Evolutionary conservation across 2,888 invertebrate genomes (phyloP), one percentile per base, ranked within the genome.

Genomic region (Beris morrisii): DNA sequence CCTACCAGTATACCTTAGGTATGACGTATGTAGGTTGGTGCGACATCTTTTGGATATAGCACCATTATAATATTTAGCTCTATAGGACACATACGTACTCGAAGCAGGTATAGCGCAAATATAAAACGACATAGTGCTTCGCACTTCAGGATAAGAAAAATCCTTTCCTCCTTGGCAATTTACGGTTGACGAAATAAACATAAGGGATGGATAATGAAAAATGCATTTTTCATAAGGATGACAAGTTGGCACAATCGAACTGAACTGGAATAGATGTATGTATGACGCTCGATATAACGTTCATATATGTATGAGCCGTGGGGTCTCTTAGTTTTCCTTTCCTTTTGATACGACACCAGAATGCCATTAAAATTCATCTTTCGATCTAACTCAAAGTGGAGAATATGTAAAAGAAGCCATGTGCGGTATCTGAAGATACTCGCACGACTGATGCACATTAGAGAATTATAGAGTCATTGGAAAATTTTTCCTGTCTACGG

Each of bases 171-270:
- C 30, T 48, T 28, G 30, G 50, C 31, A 61, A 50, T 61, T 61
- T 46, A 31, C 32, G 38, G 22, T 32, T 63, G 32, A 13, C 53
- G 53, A 53, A 53, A 63, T 30, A 53, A 63, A 63, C 53, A 63
- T 13, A 63, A 53, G 53, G 53, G 59, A 53, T 38, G 52, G 38
- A 52, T 63, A 63, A 63, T 63, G 63, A 63, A 53, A 63, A 63
- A 63, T 63, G 53, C 63, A 63, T 63, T 53, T 63, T 63, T 63
- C 63, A 63, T 63, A 63, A 63, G 53, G 53, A 53, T 43, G 52
- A 54, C 54, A 54, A 30, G 31, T 32, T 32, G 12, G 54, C 54
- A 54, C 54, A 54, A 54, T 54, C 54, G 54, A 54, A 54, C 54
- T 54, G 52, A 52, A 52, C 52, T 13, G 31, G 31, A 54, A 30